Evolutionary conservation across 2,113 vertebrate genomes (phyloP).

Genomic region (Cepphus grylle): DNA sequence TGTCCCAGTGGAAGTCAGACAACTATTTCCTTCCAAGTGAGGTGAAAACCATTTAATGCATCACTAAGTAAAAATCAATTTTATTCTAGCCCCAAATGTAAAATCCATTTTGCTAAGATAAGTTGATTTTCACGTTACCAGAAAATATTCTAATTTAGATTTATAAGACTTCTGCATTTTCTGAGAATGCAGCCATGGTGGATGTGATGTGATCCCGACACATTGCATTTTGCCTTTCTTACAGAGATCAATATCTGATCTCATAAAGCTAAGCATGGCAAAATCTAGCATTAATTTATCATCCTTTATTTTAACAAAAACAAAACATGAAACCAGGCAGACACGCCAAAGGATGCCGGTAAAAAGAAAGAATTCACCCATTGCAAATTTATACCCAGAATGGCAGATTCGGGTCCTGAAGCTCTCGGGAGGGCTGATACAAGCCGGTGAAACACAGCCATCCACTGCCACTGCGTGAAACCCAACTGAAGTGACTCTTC

Average conservation of each 20-base stretch:
- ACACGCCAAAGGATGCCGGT: background rate
- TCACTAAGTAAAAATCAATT: slow-evolving; percentile 25
- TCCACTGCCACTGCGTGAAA: background rate
- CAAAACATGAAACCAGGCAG: background rate
- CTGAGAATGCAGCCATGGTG: background rate
- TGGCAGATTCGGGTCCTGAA: background rate
- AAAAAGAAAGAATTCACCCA: background rate
- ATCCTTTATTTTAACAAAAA: background rate
- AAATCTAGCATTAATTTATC: background rate
- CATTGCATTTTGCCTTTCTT: background rate
- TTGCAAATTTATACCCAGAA: background rate
- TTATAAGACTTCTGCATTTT: background rate
- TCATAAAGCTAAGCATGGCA: background rate
- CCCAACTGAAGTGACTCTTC: background rate
- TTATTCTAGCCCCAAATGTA: background rate
- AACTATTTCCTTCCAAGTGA: background rate
- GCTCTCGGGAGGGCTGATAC: background rate
- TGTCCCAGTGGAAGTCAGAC: background rate
- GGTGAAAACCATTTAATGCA: background rate
- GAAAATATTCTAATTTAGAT: slow-evolving; percentile 8
- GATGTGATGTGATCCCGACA: accelerated
- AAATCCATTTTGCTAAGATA: background rate
- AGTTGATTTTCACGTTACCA: background rate
- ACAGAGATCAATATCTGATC: accelerated
- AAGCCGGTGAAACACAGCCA: background rate